These are phyloP conservation scores for Heteractis magnifica DNA, from an alignment of 92 coral and sea anemone genomes.

Conservation along the genomic window DNA sequence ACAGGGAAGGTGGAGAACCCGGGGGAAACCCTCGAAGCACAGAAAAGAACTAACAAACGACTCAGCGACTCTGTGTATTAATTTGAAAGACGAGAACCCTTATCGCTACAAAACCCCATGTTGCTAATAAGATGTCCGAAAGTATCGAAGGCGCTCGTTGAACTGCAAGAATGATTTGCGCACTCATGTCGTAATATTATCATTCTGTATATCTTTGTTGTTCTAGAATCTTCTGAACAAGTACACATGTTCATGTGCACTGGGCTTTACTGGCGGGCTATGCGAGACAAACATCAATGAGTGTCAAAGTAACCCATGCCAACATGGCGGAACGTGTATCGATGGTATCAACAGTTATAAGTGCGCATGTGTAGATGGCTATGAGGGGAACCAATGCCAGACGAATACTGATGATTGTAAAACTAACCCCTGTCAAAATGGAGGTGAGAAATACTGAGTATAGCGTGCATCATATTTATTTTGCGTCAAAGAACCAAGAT, in stretches of 20 bases:
- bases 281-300: constrained; percentile 77
- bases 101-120: too few relatives aligned
- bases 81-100: too few relatives aligned
- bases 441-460: constrained; percentile 33
- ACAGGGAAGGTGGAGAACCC: too few relatives aligned
- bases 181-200: not conserved
- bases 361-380: constrained; percentile 70
- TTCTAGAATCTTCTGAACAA: constrained; percentile 59
- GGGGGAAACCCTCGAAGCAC: too few relatives aligned
- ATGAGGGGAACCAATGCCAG: constrained; percentile 50
- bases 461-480: not conserved
- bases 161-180: not conserved
- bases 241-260: constrained; percentile 61
- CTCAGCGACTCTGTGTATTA: too few relatives aligned
- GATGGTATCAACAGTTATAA: constrained; percentile 64
- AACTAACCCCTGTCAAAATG: constrained; percentile 59
- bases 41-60: too few relatives aligned
- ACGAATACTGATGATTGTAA: constrained; percentile 64
- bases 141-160: too few relatives aligned
- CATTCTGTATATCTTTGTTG: not conserved
- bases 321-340: constrained; percentile 70
- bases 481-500: too few relatives aligned
- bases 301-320: constrained; percentile 64
- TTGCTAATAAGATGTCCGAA: too few relatives aligned
- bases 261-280: constrained; percentile 67